Percentiles rank a stretch among this genome's conserved stretches.
phyloP scores from a whole-genome alignment of 1,140 invertebrate genomes.

The Drosophila equinoxialis region DNA sequence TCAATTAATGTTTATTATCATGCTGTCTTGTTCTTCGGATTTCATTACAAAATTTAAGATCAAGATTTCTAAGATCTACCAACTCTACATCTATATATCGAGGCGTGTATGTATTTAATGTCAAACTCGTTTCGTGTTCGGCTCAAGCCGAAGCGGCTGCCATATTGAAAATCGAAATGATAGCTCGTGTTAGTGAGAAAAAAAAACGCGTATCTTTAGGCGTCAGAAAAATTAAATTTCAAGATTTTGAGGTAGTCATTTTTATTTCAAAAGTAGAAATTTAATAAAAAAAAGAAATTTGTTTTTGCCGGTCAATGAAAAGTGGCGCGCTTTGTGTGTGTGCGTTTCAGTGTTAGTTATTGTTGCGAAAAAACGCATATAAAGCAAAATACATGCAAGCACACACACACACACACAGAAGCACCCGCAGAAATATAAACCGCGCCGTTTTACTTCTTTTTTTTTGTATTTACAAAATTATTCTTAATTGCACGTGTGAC shows the following conservation, averaged over 20 bases:
- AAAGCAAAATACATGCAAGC: constrained; percentile 7
- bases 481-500: constrained; percentile 29
- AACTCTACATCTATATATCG: not conserved
- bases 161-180: constrained; percentile 58
- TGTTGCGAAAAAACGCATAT: constrained; percentile 24
- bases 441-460: constrained; percentile 1
- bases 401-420: constrained; percentile 13
- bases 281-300: not conserved
- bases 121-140: constrained; percentile 14
- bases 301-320: constrained; percentile 7
- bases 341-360: constrained; percentile 31
- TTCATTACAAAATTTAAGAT: no score
- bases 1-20: not conserved
- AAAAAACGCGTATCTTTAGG: constrained; percentile 27
- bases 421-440: constrained; percentile 7
- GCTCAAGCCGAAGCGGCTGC: constrained; percentile 53
- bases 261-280: not conserved
- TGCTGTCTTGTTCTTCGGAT: not conserved
- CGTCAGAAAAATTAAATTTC: not conserved
- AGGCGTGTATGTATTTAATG: not conserved
- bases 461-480: constrained; percentile 3
- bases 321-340: constrained; percentile 3
- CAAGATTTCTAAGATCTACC: not conserved
- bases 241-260: not conserved
- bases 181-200: constrained; percentile 53